Base-by-base conservation (phyloP, 2,113 vertebrate genomes). In the Microcebus murinus region DNA sequence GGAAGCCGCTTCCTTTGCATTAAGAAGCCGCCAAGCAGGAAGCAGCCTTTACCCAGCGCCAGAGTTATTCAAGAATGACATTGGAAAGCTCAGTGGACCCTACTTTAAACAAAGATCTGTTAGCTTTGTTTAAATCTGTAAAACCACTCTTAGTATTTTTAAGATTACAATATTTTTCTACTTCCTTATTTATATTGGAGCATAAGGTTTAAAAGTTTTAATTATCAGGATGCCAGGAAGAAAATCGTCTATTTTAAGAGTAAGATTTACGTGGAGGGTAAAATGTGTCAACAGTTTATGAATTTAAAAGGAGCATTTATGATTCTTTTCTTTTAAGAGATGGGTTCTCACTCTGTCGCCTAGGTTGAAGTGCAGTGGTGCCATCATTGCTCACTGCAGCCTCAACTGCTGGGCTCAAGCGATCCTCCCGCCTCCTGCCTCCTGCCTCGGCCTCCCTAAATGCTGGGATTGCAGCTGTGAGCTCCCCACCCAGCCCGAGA, bases 1-100 rank as follows among this genome's bases (percentile, higher is more conserved):
- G 84, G 98, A 98, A 99, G 98, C 98, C 98, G 98, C 98, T 98
- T 99, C 98, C 59, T 2, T 97, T 98, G 98, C 97, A 98, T 97
- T 98, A 98, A 97, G 97, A 98, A 97, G 93, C 92, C 96, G 90
- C 98, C 93, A 96, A 98, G 97, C 96, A 97, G 98, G 93, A 93
- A 96, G 70, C 95, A 96, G 96, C 98, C 96, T 90, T 98, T 98
- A 97, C 98, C 97, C 94, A 25, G 85, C 80, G 97, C 95, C 83
- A 91, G 89, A 98, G 98, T 98, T 99, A 98, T 99, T 98, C 97
- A 98, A 98, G 98, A 98, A 98, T 79, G 86, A 92, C 95, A 48
- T n/a, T 91, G 92, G 85, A 92, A 98, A 97, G 88, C 97, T 85
- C 92, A 84, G 70, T 87, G 95, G 90, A 92, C 96, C 85, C 25